Evolutionary conservation across 1,140 invertebrate genomes (phyloP), one percentile per base, ranked within the genome.

Genomic region (Drosophila suzukii): DNA sequence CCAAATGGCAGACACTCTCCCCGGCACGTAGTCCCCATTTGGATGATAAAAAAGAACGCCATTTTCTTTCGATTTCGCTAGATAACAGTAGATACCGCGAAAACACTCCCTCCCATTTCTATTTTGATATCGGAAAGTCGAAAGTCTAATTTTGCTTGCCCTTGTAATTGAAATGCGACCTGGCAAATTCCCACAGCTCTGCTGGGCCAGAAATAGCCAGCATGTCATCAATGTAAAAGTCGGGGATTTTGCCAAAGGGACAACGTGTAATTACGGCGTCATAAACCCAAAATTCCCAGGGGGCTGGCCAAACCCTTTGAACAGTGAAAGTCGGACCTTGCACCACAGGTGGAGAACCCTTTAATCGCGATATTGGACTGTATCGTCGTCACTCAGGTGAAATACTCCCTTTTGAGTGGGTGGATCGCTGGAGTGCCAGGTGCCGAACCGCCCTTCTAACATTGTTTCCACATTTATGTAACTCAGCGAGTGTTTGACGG

Each of bases 101-200:
- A 61, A 54, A 43, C 44, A 57, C 56, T 46, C 12, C 24, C 51
- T 20, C 63, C 20, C 27, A 32, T 8, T 10, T 8, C 7, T 15
- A 3, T 17, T 46, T 17, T 15, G 83, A 61, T 86, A 88, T 88
- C 83, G 66, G 36, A 54, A 51, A 83, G 83, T 86, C 83, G 78
- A 86, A 86, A 86, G 83, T 86, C 75, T 79, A 88, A 83, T 88
- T 79, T 80, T 55, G 59, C 38, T 72, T 72, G 77, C 78, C 74
- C 70, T 50, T 67, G 65, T 88, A 86, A 86, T 88, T 88, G 79
- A 86, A 83, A 88, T 74, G 58, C 63, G 63, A 56, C 47, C 67
- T 53, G 83, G 60, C 36, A 53, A 71, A 86, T 62, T 73, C 83
- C 79, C 83, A 38, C 38, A 53, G 57, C 51, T 49, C 51, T 41